Base-by-base conservation (phyloP, 2,113 vertebrate species). In the Semnornis frantzii region DNA sequence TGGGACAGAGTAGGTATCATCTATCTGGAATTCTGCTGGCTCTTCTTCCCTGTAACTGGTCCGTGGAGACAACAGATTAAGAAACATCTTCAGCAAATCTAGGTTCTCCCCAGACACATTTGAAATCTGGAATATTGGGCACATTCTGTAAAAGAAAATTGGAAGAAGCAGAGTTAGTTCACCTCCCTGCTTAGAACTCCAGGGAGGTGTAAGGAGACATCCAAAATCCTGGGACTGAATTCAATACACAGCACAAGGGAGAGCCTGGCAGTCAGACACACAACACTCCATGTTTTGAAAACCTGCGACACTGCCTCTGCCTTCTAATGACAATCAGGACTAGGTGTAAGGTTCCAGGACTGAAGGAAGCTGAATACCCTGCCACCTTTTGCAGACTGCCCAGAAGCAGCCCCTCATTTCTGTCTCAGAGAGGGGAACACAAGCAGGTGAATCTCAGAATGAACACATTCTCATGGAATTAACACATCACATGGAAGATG, bases 101-200 rank as follows among this genome's bases (percentile, higher is more conserved):
- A 99, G 97, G 97, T 99, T 99, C 97, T 99, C 99, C 33, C 99
- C 99, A 0, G 98, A 98, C 62, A 99, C 99, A 30, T 99, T 99
- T 74, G 99, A 99, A 96, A 99, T 99, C 98, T 99, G 99, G 98
- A 99, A 99, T 96, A 99, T 99, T 0, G 99, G 99, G 95, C 99
- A 99, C 98, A 99, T 99, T 98, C 99, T 99, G 96, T 62, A 94
- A 58, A 71, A 79, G 30, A 52, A 90, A 87, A 90, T 59, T 37
- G 25, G 89, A 63, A 54, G 13, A 87, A 91, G 85, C 1, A 0
- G 31, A 92, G 57, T 91, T 66, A 96, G 62, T 72, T 94, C 14
- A 77, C 59, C 39, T 88, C 66, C 65, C 39, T 85, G 76, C 62
- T 68, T 82, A 59, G 30, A 68, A 62, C 89, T 94, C 48, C 58